A percentile compares a stretch with the other conserved stretches of the same genome.
Evolutionary conservation across 2,888 invertebrate species (phyloP).

Genomic region (Acronicta psi): DNA sequence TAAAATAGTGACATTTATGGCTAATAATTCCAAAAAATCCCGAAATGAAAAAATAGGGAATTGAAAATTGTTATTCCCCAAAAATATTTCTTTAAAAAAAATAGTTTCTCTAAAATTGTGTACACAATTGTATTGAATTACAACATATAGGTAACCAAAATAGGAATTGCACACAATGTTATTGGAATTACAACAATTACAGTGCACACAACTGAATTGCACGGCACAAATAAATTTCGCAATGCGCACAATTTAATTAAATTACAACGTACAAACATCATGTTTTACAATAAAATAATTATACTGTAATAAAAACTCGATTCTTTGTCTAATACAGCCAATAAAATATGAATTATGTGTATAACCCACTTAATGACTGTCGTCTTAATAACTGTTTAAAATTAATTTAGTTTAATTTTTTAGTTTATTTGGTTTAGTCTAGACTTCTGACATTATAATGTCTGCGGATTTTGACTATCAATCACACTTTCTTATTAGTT

Average conservation of each 20-base stretch:
- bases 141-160: too few relatives aligned
- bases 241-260: slow-evolving; percentile 7
- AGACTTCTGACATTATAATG: slow-evolving; percentile 37
- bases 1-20: too few relatives aligned
- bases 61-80: too few relatives aligned
- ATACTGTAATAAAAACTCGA: slow-evolving; percentile 24
- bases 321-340: slow-evolving; percentile 27
- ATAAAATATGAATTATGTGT: slow-evolving; percentile 52
- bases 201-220: too few relatives aligned
- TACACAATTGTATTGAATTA: not conserved
- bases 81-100: too few relatives aligned
- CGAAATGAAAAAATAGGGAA: too few relatives aligned
- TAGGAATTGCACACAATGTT: too few relatives aligned
- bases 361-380: slow-evolving; percentile 40
- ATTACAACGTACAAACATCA: slow-evolving; percentile 29
- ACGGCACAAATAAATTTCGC: slow-evolving; percentile 20
- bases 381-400: slow-evolving; percentile 39
- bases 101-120: not conserved
- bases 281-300: slow-evolving; percentile 30
- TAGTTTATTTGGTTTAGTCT: slow-evolving; percentile 37
- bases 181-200: slow-evolving; percentile 7
- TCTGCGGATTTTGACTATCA: slow-evolving; percentile 8
- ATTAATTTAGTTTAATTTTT: slow-evolving; percentile 41
- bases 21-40: too few relatives aligned
- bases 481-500: slow-evolving; percentile 16